Conservation (phyloP, 2,113 vertebrate species). For the Cebidichthys violaceus region DNA sequence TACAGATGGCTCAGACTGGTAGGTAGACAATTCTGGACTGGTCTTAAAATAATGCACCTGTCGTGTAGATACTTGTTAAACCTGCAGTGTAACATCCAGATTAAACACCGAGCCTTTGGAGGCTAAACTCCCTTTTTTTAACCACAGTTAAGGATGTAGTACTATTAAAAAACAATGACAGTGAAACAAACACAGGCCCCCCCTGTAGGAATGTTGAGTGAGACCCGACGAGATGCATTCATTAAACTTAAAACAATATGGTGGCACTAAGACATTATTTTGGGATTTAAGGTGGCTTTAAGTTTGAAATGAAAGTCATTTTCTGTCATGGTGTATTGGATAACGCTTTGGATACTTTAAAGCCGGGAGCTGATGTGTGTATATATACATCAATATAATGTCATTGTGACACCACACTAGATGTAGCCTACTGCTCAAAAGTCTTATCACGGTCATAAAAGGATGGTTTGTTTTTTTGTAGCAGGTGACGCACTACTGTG, state of each 20-base stretch:
- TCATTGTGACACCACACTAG: neutral
- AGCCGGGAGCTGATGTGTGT: neutral
- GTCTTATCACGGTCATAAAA: neutral
- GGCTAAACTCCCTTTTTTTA: neutral
- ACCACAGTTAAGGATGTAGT: neutral
- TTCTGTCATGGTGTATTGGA: neutral
- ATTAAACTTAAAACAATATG: neutral
- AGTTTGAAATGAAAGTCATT: neutral
- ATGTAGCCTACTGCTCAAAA: neutral
- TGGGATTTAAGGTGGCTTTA: too few species aligned
- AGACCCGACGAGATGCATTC: neutral
- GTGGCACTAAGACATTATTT: neutral
- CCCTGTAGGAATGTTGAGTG: neutral
- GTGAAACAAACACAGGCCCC: neutral
- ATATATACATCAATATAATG: neutral
- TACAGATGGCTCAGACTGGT: slow-evolving; percentile 30
- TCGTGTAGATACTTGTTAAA: neutral
- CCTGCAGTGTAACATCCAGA: neutral
- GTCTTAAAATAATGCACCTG: neutral
- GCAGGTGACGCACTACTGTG: neutral
- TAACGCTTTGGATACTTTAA: neutral
- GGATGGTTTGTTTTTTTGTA: neutral
- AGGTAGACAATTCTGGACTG: slow-evolving; percentile 41
- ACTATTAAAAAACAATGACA: neutral
- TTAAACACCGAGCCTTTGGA: neutral